Evolutionary conservation across 1,140 invertebrate species (phyloP).

Genomic region (Paraescarpia echinospica): DNA sequence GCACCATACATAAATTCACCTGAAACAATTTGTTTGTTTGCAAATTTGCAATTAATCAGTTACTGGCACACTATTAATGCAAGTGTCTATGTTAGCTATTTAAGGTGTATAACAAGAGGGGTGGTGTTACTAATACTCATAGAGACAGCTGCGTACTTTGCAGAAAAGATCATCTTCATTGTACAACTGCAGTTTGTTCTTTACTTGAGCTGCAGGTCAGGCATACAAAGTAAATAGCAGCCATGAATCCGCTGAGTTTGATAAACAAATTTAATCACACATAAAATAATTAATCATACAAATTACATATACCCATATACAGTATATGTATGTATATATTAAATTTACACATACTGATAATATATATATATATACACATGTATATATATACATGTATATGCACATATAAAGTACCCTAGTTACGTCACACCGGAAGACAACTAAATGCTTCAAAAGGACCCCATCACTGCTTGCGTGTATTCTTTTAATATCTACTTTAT

Average conservation of each 20-base stretch:
- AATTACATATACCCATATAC: neutral
- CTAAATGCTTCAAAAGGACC: neutral
- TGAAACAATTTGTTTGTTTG: too few relatives aligned
- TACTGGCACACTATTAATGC: neutral
- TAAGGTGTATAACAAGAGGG: neutral
- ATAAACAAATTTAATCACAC: neutral
- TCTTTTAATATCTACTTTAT: neutral
- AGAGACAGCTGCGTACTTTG: neutral
- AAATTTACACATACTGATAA: neutral
- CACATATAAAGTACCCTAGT: neutral
- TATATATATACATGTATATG: too few relatives aligned
- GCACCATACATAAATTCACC: too few relatives aligned
- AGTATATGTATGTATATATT: neutral
- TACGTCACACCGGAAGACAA: neutral
- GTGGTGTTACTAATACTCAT: neutral
- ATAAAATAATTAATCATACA: neutral
- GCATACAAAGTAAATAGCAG: neutral
- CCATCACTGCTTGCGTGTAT: neutral
- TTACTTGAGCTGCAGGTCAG: neutral
- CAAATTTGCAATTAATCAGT: too few relatives aligned
- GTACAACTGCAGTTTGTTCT: neutral
- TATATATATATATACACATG: too few relatives aligned
- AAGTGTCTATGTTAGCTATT: neutral
- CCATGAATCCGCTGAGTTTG: neutral
- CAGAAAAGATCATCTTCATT: neutral